phyloP scores from a whole-genome alignment of 1,140 invertebrate species.

The Drosophila burlai region DNA sequence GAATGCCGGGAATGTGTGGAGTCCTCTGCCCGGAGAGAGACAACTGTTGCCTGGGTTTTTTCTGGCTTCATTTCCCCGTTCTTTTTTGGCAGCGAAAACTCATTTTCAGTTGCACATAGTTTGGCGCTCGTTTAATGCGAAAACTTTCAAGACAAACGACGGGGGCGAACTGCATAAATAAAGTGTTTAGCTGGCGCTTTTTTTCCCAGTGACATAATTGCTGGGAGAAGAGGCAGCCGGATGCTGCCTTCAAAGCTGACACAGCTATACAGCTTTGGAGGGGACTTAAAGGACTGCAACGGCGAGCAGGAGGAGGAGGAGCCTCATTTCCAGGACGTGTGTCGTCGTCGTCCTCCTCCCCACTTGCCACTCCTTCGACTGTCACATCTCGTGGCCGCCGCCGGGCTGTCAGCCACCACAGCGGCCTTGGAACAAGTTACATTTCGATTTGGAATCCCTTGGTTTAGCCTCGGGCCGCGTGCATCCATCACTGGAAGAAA shows the following conservation, averaged over 20 bases:
- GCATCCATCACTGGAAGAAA: conserved; percentile 11
- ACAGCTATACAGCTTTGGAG: conserved; percentile 7
- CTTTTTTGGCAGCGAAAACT: conserved; percentile 37
- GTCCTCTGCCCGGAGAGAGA: not conserved
- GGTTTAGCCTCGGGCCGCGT: not conserved
- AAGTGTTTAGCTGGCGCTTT: conserved; percentile 74
- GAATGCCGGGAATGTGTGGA: conserved; percentile 20
- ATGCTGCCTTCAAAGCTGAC: conserved; percentile 2
- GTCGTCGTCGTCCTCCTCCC: not conserved
- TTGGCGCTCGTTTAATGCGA: conserved; percentile 74
- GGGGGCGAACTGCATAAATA: conserved; percentile 67
- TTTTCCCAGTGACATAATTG: conserved; percentile 68
- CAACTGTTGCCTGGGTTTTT: conserved; percentile 40
- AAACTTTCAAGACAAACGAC: conserved; percentile 78
- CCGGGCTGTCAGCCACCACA: conserved; percentile 63
- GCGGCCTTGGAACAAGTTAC: conserved; percentile 68
- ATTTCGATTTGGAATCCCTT: conserved; percentile 71
- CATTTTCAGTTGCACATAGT: conserved; percentile 73
- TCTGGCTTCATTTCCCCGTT: not conserved
- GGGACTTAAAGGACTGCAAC: conserved; percentile 30
- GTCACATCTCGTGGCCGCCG: conserved; percentile 62
- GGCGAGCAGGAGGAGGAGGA: conserved; percentile 7
- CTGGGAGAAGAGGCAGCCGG: conserved; percentile 19
- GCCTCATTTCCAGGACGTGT: conserved; percentile 8
- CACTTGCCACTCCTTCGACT: conserved; percentile 17